phyloP scores from a whole-genome alignment of 1,140 invertebrate genomes.

The Ylistrum balloti region DNA sequence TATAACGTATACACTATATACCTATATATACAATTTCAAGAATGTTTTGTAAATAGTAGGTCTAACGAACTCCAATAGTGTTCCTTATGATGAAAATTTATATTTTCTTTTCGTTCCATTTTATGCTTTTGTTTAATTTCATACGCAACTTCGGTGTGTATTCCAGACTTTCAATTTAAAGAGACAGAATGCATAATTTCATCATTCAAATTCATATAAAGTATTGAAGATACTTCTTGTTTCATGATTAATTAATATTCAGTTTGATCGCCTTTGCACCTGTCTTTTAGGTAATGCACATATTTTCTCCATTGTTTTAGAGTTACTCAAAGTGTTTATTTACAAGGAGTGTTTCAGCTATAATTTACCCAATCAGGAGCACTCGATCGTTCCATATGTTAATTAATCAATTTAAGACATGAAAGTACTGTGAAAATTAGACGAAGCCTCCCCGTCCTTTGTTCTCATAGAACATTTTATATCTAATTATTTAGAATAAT shows the following conservation, averaged over 20 bases:
- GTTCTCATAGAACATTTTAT: background rate
- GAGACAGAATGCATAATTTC: too few relatives aligned
- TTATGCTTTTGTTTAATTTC: background rate
- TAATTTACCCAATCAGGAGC: background rate
- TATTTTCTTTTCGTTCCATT: too few relatives aligned
- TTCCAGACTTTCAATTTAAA: too few relatives aligned
- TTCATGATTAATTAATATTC: background rate
- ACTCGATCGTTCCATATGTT: background rate
- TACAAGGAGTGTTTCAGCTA: background rate
- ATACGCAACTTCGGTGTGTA: background rate
- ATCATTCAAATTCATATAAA: too few relatives aligned
- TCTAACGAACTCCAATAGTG: background rate
- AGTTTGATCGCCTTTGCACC: background rate
- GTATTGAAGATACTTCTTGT: too few relatives aligned
- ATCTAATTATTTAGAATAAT: background rate
- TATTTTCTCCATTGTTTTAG: background rate
- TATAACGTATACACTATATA: background rate
- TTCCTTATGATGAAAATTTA: background rate
- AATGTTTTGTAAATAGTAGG: background rate
- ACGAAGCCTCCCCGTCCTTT: background rate
- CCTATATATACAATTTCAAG: conserved; percentile 17
- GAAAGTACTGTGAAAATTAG: background rate
- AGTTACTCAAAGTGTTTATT: background rate
- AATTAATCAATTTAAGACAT: conserved; percentile 13
- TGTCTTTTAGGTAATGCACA: too few relatives aligned